Base-by-base conservation (phyloP, 2,797 vertebrate genomes). In the Sebastolobus alascanus region DNA sequence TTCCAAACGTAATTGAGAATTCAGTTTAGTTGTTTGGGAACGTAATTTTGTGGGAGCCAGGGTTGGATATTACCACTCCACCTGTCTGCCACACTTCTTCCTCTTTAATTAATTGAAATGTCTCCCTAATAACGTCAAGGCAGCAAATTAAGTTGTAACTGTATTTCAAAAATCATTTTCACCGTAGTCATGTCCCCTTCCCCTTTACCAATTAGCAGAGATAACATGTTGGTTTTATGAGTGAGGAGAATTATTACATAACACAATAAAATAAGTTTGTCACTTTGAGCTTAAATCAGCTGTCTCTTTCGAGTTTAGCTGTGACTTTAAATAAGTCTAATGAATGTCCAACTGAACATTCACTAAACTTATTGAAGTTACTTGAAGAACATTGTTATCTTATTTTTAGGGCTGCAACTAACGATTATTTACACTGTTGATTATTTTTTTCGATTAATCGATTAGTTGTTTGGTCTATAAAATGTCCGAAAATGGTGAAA, bases 81-180 rank as follows among this genome's bases (percentile, higher is more conserved):
- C 76, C 46, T 84, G 75, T 80, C 75, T 64, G 64, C 61, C 71
- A 64, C 68, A 60, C 68, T 4, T 4, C 27, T 80, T 87, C 74
- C 18, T 76, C 66, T 72, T 77, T 87, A 81, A 85, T 91, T 86
- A 86, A 91, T 82, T 77, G 20, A 68, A 89, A 83, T 69, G 46
- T 89, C 66, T 82, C 68, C 50, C 33, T 74, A 68, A 82, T 76
- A 86, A 86, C 86, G 87, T 83, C 89, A 87, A 84, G 71, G 52
- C 75, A 63, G 68, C 31, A 87, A 90, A 91, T 91, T n/a, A 88
- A 91, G 84, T 69, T 84, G 29, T 86, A 78, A 87, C 67, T 73
- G 65, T 84, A 78, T 27, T 70, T 81, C 12, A 71, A 61, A 18
- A 86, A 66, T 61, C 0, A 46, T 50, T 56, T 69, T 50, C n/a